Percentiles rank a stretch among this genome's conserved stretches.
Evolutionary conservation across 2,113 vertebrate genomes (phyloP).

Genomic region (Clarias magur): DNA sequence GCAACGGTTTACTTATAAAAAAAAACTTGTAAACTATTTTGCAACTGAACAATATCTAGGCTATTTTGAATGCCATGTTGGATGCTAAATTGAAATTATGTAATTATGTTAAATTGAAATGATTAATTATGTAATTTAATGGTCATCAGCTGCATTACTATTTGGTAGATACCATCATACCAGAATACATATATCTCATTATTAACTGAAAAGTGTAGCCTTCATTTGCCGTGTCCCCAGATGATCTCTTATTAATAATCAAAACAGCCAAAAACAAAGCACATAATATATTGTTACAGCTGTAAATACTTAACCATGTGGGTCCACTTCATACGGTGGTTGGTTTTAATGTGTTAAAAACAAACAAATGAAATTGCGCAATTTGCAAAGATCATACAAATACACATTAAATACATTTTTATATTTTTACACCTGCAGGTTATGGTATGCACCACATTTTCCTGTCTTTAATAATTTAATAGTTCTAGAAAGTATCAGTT

Average conservation of each 20-base stretch:
- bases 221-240: not conserved
- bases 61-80: not conserved
- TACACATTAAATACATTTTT: not conserved
- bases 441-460: not conserved
- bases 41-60: not conserved
- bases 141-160: not conserved
- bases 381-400: not conserved
- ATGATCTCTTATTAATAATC: not conserved
- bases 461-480: not conserved
- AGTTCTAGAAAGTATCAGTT: not conserved
- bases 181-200: not conserved
- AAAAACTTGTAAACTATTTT: not conserved
- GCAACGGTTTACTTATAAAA: not conserved
- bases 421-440: not conserved
- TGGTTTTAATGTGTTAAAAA: not conserved
- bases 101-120: not conserved
- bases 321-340: not conserved
- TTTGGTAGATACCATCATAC: not conserved
- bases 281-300: not conserved
- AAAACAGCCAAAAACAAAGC: not conserved
- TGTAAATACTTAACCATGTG: not conserved
- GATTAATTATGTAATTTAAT: not conserved
- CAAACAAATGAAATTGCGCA: not conserved
- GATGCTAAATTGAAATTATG: not conserved
- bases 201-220: not conserved